Evolutionary conservation across 2,797 vertebrate genomes (phyloP).

Genomic region (Hemitrygon akajei): DNA sequence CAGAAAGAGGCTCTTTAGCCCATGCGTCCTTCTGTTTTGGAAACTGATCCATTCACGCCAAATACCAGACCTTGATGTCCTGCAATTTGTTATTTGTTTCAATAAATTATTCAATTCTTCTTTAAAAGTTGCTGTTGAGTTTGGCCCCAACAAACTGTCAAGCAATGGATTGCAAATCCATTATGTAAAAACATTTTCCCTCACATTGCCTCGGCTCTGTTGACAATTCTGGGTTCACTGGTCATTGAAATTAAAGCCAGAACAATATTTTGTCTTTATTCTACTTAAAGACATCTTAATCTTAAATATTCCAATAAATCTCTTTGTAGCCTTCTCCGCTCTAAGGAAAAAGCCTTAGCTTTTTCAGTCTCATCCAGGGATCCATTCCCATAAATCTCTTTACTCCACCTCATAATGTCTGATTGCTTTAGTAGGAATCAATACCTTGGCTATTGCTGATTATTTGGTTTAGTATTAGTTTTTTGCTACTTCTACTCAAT

Average conservation of each 20-base stretch:
- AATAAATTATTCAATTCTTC: not conserved
- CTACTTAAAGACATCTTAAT: not conserved
- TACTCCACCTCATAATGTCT: not conserved
- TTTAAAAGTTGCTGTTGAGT: not conserved
- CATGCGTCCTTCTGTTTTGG: no score
- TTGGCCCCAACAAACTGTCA: not conserved
- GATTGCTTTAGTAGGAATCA: not conserved
- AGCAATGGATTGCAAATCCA: not conserved
- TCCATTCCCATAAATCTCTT: not conserved
- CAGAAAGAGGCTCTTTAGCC: no score
- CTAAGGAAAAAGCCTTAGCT: not conserved
- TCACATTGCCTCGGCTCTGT: not conserved
- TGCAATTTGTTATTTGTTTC: not conserved
- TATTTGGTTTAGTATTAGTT: not conserved
- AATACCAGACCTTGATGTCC: no score
- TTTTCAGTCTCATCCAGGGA: not conserved
- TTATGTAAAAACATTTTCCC: not conserved
- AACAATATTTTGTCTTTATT: not conserved
- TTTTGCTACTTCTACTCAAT: not conserved
- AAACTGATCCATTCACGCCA: no score
- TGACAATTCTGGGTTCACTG: not conserved
- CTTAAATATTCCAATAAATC: not conserved
- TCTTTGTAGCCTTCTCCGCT: not conserved
- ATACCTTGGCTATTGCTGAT: not conserved
- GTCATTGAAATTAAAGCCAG: not conserved